Conservation (phyloP, 2,113 vertebrate genomes). For the Conger conger region DNA sequence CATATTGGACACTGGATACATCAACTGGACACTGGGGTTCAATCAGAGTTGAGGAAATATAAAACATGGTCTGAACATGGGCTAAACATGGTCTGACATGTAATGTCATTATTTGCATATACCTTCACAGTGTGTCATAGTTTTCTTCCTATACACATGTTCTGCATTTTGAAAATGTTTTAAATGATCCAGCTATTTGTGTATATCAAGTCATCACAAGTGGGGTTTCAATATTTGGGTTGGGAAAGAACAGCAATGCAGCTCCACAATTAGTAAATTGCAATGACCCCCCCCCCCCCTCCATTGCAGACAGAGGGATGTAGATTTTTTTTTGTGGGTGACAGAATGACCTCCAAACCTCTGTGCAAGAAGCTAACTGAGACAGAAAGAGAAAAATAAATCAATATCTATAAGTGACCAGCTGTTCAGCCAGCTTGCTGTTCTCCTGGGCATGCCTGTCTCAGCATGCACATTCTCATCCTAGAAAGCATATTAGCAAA, state of each 20-base stretch:
- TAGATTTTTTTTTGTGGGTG: background rate
- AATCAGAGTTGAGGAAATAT: background rate
- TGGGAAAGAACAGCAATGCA: background rate
- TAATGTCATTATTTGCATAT: background rate
- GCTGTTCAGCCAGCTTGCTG: background rate
- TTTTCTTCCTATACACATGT: background rate
- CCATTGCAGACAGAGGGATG: background rate
- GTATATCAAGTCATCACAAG: background rate
- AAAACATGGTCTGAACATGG: background rate
- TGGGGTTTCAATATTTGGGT: background rate
- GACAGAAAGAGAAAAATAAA: slow-evolving; percentile 13
- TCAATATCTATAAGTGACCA: slow-evolving; percentile 9
- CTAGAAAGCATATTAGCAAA: slow-evolving; percentile 2
- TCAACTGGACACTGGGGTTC: background rate
- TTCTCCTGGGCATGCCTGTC: background rate
- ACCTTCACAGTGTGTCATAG: background rate
- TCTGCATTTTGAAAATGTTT: background rate
- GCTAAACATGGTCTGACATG: background rate
- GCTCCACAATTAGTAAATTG: background rate
- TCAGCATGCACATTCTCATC: background rate
- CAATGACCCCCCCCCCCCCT: background rate
- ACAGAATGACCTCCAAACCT: background rate
- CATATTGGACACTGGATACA: too few relatives aligned
- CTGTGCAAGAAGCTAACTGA: background rate
- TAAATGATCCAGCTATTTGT: background rate